phyloP scores from a whole-genome alignment of 1,140 invertebrate genomes.

The Pinna nobilis region DNA sequence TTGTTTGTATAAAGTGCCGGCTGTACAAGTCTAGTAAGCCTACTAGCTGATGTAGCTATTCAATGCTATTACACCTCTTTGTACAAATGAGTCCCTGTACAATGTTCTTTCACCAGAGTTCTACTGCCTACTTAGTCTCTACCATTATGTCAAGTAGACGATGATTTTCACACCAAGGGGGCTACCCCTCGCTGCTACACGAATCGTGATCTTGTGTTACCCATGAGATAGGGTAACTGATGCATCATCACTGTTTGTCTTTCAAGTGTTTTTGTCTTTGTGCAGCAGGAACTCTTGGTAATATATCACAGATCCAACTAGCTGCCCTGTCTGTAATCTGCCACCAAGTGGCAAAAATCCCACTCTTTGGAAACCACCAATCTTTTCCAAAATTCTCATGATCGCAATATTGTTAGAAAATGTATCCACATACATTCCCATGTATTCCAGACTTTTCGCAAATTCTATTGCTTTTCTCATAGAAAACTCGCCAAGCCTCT shows the following conservation, averaged over 20 bases:
- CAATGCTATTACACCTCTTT: no score
- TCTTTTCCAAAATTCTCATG: constrained; percentile 49
- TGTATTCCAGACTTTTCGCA: constrained; percentile 48
- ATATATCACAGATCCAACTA: constrained; percentile 54
- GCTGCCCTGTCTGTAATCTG: constrained; percentile 40
- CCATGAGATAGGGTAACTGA: no score
- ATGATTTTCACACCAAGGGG: no score
- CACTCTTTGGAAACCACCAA: constrained; percentile 49
- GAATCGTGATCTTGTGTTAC: no score
- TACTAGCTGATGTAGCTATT: no score
- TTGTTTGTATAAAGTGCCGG: no score
- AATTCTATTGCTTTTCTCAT: constrained; percentile 47
- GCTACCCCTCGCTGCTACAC: no score
- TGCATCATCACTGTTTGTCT: not conserved
- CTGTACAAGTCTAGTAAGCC: no score
- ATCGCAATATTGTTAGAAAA: constrained; percentile 58
- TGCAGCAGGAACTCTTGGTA: constrained; percentile 47
- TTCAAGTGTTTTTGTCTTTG: constrained; percentile 12
- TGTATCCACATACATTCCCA: constrained; percentile 59
- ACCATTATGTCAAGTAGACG: no score
- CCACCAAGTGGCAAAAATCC: constrained; percentile 61
- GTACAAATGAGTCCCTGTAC: no score
- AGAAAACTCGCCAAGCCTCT: constrained; percentile 49
- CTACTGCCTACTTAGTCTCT: no score
- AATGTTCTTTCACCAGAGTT: no score